Conservation (phyloP, 2,888 invertebrate species). For the Plusia festucae region DNA sequence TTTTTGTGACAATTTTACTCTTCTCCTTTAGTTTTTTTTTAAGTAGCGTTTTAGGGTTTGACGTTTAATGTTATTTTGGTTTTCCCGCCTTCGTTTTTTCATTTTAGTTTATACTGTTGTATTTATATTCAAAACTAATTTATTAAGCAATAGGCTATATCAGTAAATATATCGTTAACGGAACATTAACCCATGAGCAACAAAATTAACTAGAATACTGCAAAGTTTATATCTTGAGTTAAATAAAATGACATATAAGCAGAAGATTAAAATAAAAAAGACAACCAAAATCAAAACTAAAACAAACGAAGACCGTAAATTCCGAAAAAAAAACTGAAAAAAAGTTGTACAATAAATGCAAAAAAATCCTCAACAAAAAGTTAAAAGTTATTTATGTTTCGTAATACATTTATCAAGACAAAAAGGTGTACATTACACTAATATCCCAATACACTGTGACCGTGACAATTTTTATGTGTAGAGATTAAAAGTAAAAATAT, state of each 20-base stretch:
- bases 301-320: slow-evolving; percentile 43
- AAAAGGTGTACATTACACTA: slow-evolving; percentile 60
- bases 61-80: slow-evolving; percentile 8
- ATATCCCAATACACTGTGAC: slow-evolving; percentile 63
- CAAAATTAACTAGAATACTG: too few relatives aligned
- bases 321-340: slow-evolving; percentile 23
- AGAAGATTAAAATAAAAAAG: slow-evolving; percentile 14
- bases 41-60: slow-evolving; percentile 14
- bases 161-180: too few relatives aligned
- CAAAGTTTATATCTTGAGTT: too few relatives aligned
- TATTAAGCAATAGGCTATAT: too few relatives aligned
- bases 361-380: slow-evolving; percentile 34
- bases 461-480: slow-evolving; percentile 68
- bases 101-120: too few relatives aligned
- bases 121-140: too few relatives aligned
- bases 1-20: slow-evolving; percentile 38
- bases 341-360: slow-evolving; percentile 49
- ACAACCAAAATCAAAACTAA: slow-evolving; percentile 22
- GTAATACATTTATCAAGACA: slow-evolving; percentile 59
- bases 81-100: neutral
- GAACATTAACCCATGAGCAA: too few relatives aligned
- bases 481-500: slow-evolving; percentile 69
- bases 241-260: slow-evolving; percentile 8
- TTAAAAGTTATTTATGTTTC: slow-evolving; percentile 56
- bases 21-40: slow-evolving; percentile 27